Base-by-base conservation (phyloP, 2,888 invertebrate species). In the Luperina nickerlii region DNA sequence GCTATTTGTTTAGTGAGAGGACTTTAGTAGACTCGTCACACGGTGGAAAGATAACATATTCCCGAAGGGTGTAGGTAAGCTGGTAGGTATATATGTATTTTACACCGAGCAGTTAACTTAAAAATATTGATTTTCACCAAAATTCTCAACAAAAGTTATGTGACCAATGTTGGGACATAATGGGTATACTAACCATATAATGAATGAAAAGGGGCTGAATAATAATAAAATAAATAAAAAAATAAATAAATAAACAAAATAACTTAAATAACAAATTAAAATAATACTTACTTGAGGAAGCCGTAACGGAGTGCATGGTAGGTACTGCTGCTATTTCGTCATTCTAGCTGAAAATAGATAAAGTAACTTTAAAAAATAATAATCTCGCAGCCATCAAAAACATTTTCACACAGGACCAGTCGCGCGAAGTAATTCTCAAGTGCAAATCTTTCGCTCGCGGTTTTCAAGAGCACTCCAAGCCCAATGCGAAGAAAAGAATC, bases 201-300 rank as follows among this genome's bases (percentile, higher is more conserved):
- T 68, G 0, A 68, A 27, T 48, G 13, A 27, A 68, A 48, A 48
- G 11, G 1, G 20, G 11, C 13, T 69, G n/a, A n/a, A n/a, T n/a
- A n/a, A n/a, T n/a, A n/a, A n/a, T n/a, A n/a, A n/a, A n/a, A n/a
- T n/a, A n/a, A n/a, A n/a, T n/a, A n/a, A n/a, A n/a, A n/a, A n/a
- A n/a, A n/a, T n/a, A n/a, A n/a, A n/a, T n/a, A n/a, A n/a, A n/a
- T n/a, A n/a, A n/a, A n/a, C n/a, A n/a, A n/a, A n/a, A n/a, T n/a
- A n/a, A n/a, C n/a, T n/a, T n/a, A n/a, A n/a, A n/a, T n/a, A 32
- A 32, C 0, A 27, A 67, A 79, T 38, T 4, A 20, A 71, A 20
- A 57, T 4, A 27, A 65, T 82, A 93, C 95, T 94, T 89, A 95
- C 95, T 95, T 60, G 95, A 95, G 11, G 95, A 94, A 48, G 95